phyloP scores from a whole-genome alignment of 2,113 vertebrate species.

The Holacanthus passer region DNA sequence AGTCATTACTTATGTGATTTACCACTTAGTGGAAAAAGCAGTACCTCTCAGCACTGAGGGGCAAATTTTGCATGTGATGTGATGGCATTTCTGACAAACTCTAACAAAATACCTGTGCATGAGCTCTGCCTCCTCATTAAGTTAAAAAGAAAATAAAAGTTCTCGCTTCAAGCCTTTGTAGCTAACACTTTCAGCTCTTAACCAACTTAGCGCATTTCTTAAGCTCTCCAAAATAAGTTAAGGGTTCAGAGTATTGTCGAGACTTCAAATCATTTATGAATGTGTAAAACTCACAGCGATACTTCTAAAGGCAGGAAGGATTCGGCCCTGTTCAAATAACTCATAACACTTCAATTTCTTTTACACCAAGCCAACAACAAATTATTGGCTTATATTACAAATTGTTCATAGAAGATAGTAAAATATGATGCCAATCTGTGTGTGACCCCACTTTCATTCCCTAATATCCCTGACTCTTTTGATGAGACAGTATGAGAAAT shows the following conservation, averaged over 20 bases:
- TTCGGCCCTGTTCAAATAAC: neutral
- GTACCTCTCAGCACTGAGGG: conserved; percentile 28
- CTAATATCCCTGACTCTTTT: neutral
- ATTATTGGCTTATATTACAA: neutral
- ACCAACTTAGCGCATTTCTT: conserved; percentile 35
- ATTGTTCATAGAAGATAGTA: neutral
- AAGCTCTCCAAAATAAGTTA: conserved; percentile 25
- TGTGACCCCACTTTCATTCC: neutral
- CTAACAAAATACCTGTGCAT: conserved; percentile 48
- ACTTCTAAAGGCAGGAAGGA: neutral
- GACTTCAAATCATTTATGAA: conserved; percentile 19
- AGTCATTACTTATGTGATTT: conserved; percentile 46
- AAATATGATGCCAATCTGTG: no score
- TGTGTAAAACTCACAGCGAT: neutral
- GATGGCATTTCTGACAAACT: conserved; percentile 44
- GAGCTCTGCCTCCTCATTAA: conserved; percentile 48
- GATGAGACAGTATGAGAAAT: conserved; percentile 7
- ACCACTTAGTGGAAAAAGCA: conserved; percentile 49
- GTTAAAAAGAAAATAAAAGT: conserved; percentile 5
- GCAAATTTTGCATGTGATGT: conserved; percentile 26
- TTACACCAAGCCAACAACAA: neutral
- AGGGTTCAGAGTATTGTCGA: conserved; percentile 1
- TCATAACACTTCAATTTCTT: neutral
- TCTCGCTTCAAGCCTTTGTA: conserved; percentile 16
- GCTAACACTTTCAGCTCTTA: conserved; percentile 24